phyloP scores from a whole-genome alignment of 2,797 vertebrate species.

The Naso thynnoides region DNA sequence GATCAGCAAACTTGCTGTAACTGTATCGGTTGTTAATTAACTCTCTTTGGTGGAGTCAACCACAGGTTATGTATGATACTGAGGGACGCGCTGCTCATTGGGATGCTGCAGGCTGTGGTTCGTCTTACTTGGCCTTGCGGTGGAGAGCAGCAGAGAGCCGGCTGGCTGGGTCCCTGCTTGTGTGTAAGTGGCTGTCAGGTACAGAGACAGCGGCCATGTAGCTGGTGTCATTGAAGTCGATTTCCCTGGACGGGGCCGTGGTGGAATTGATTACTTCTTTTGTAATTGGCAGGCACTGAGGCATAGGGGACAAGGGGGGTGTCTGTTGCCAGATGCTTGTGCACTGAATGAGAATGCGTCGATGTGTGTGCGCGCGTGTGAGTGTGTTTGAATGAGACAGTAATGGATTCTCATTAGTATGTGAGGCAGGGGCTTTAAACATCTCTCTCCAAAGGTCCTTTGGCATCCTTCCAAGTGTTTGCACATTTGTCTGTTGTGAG shows the following conservation, averaged over 20 bases:
- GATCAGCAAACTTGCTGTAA: background rate
- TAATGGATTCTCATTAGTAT: constrained; percentile 83
- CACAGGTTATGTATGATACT: constrained; percentile 3
- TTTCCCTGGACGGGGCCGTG: constrained; percentile 74
- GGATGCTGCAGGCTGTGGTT: constrained; percentile 9
- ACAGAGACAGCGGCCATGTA: constrained; percentile 70
- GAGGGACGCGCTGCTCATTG: constrained; percentile 16
- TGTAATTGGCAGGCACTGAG: constrained; percentile 83
- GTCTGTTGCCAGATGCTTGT: constrained; percentile 76
- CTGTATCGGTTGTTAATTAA: background rate
- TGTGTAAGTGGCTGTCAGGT: constrained; percentile 73
- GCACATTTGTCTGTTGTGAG: constrained; percentile 64
- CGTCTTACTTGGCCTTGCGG: constrained; percentile 18
- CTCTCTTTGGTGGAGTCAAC: background rate
- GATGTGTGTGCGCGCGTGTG: constrained; percentile 40
- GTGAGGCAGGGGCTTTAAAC: constrained; percentile 76
- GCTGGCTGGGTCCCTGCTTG: constrained; percentile 37
- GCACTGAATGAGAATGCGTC: constrained; percentile 75
- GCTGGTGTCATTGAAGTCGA: constrained; percentile 79
- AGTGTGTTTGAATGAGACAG: constrained; percentile 58
- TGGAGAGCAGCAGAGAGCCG: constrained; percentile 44
- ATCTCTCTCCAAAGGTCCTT: constrained; percentile 78
- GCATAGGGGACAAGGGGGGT: constrained; percentile 75
- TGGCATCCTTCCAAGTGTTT: constrained; percentile 71
- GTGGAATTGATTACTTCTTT: constrained; percentile 84